Conservation (phyloP, 2,888 invertebrate genomes). For the Dione vanillae region DNA sequence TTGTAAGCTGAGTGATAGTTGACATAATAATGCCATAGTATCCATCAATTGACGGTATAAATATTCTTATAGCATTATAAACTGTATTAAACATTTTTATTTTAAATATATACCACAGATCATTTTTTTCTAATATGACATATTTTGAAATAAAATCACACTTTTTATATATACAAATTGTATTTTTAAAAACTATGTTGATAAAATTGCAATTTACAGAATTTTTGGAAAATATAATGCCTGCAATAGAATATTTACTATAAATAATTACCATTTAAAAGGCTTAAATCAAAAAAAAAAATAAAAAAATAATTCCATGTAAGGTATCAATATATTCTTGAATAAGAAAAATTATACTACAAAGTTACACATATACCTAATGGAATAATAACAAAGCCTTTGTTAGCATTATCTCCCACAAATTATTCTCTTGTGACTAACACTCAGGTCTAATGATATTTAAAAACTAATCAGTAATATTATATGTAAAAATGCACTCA, state of each 20-base stretch:
- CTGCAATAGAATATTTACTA: too few relatives aligned
- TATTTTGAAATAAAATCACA: too few relatives aligned
- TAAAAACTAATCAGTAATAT: neutral
- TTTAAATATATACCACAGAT: neutral
- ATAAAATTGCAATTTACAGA: too few relatives aligned
- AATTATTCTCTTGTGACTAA: neutral
- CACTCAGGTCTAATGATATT: neutral
- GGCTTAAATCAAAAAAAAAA: too few relatives aligned
- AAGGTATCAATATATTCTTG: too few relatives aligned
- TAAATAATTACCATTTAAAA: too few relatives aligned
- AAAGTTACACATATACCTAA: neutral
- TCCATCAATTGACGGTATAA: neutral
- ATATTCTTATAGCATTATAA: neutral
- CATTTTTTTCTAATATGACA: too few relatives aligned
- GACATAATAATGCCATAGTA: slow-evolving; percentile 10
- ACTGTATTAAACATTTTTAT: neutral
- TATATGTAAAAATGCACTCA: neutral
- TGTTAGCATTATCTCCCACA: slow-evolving; percentile 1
- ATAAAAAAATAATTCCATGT: too few relatives aligned
- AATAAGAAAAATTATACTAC: neutral
- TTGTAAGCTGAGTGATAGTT: slow-evolving; percentile 3
- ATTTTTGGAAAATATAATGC: neutral
- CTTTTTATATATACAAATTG: too few relatives aligned
- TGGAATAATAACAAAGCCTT: neutral
- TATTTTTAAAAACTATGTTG: too few relatives aligned